Percentiles rank a stretch among this genome's conserved stretches.
phyloP scores from a whole-genome alignment of 2,888 invertebrate genomes.

The Nemurella pictetii region DNA sequence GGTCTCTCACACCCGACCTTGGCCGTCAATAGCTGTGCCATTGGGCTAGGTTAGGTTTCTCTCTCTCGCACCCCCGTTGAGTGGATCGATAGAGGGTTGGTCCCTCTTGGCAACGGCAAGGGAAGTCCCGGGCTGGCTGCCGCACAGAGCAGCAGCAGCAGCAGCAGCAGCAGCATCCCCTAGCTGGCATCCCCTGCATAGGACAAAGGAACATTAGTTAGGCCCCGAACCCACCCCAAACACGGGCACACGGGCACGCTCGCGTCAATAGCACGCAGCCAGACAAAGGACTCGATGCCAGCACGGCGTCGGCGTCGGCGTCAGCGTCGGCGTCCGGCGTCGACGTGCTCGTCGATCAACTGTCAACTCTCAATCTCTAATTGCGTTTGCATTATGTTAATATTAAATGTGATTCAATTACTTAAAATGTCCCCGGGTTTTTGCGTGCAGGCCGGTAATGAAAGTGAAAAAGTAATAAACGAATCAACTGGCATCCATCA shows the following conservation, averaged over 20 bases:
- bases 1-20: conserved; percentile 19
- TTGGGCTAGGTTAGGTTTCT: conserved; percentile 30
- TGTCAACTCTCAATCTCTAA: conserved; percentile 6
- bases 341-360: conserved; percentile 1
- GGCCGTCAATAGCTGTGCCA: conserved; percentile 21
- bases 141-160: neutral
- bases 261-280: neutral
- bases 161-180: conserved; percentile 4
- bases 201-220: conserved; percentile 31
- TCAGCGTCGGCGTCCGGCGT: neutral
- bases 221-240: conserved; percentile 6
- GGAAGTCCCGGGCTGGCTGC: neutral
- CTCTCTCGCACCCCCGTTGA: conserved; percentile 13
- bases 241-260: neutral
- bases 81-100: conserved; percentile 15
- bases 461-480: neutral
- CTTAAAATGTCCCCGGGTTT: neutral
- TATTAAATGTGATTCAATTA: conserved; percentile 4
- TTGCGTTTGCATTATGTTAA: neutral
- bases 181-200: conserved; percentile 9
- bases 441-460: neutral
- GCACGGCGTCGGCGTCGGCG: neutral
- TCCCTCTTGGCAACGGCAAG: neutral
- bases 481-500: neutral
- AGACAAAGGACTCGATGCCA: neutral